Evolutionary conservation across 1,140 invertebrate genomes (phyloP).

Genomic region (Bombus terrestris): DNA sequence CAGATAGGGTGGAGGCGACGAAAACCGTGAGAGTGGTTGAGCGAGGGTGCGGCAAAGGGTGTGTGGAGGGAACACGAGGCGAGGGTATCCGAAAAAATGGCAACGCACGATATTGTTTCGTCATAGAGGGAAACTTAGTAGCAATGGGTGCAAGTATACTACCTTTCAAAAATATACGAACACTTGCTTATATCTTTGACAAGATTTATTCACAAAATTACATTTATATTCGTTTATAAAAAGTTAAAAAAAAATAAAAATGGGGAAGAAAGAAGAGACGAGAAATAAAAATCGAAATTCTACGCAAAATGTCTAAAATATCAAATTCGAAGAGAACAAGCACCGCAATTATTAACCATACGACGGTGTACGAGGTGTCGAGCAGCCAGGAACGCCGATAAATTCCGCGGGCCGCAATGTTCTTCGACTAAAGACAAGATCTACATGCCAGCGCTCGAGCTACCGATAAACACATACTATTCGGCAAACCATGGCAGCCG

Average conservation of each 20-base stretch:
- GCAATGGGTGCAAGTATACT: no score
- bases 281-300: background rate
- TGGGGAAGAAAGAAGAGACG: no score
- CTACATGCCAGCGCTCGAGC: slow-evolving; percentile 25
- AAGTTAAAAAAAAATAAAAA: background rate
- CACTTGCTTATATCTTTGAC: no score
- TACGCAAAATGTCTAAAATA: background rate
- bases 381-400: background rate
- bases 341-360: background rate
- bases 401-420: slow-evolving; percentile 22
- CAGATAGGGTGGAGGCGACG: slow-evolving; percentile 74
- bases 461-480: slow-evolving; percentile 50
- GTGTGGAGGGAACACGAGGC: slow-evolving; percentile 16
- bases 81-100: slow-evolving; percentile 52
- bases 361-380: background rate
- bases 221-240: background rate
- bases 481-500: slow-evolving; percentile 60
- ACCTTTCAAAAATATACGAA: no score
- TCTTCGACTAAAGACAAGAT: slow-evolving; percentile 45
- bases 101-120: slow-evolving; percentile 71
- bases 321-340: background rate
- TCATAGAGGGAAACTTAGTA: slow-evolving; percentile 64
- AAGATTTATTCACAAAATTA: no score
- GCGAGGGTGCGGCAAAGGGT: slow-evolving; percentile 4
- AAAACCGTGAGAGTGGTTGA: slow-evolving; percentile 62